phyloP scores from a whole-genome alignment of 2,888 invertebrate species.

The Acrobasis consociella region DNA sequence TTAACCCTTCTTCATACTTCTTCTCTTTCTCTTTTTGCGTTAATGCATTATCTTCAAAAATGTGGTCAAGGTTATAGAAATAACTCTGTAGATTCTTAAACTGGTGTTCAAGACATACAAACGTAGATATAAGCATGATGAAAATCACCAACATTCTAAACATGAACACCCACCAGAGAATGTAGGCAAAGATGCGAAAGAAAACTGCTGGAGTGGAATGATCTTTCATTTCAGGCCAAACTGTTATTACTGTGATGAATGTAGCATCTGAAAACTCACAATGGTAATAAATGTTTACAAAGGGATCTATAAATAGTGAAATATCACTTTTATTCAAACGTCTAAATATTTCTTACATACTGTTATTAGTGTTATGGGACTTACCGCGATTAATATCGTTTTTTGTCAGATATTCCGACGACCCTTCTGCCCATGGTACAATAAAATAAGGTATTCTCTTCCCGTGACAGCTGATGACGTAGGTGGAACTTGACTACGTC shows the following conservation, averaged over 20 bases:
- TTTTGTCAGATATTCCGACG: too few relatives aligned
- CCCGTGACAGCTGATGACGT: too few relatives aligned
- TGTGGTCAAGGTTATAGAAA: constrained; percentile 45
- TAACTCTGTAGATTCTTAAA: constrained; percentile 54
- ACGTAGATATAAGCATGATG: constrained; percentile 39
- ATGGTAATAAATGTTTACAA: too few relatives aligned
- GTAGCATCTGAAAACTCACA: constrained; percentile 39
- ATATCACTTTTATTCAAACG: background rate
- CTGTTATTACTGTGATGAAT: constrained; percentile 46
- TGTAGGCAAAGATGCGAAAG: constrained; percentile 35
- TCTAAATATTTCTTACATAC: background rate
- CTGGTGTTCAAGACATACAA: constrained; percentile 47
- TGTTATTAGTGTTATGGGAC: too few relatives aligned
- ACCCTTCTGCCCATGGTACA: too few relatives aligned
- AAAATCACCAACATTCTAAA: constrained; percentile 37
- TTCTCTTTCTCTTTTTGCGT: constrained; percentile 46
- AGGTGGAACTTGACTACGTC: too few relatives aligned
- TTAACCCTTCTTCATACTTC: constrained; percentile 48
- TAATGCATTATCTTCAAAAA: constrained; percentile 42
- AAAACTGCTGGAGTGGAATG: constrained; percentile 35
- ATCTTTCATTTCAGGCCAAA: constrained; percentile 48
- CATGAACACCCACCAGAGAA: constrained; percentile 45
- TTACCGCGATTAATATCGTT: too few relatives aligned
- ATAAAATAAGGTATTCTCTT: too few relatives aligned
- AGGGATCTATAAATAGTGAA: too few relatives aligned